These are phyloP conservation scores for Rhinoptilus africanus DNA, from an alignment of 2,113 vertebrate species.

Conservation along the genomic window DNA sequence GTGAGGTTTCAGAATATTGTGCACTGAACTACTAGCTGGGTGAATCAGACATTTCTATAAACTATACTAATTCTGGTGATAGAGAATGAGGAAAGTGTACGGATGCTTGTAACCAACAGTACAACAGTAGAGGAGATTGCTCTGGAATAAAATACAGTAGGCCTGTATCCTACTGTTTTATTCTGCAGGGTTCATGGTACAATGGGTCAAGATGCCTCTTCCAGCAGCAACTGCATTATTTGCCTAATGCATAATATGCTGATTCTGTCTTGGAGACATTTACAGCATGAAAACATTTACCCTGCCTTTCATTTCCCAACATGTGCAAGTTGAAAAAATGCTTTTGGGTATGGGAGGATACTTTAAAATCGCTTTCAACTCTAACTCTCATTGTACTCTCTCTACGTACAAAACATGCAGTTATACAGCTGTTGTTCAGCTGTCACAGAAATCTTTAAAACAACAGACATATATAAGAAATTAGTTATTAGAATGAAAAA, in stretches of 20 bases:
- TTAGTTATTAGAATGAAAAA: background rate
- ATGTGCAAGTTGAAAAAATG: background rate
- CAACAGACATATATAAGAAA: background rate
- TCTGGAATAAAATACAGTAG: background rate
- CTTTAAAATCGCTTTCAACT: background rate
- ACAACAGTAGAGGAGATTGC: background rate
- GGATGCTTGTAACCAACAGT: background rate
- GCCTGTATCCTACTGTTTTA: background rate
- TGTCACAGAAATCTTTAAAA: background rate
- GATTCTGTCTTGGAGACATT: background rate
- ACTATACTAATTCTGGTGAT: background rate
- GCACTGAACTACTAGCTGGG: background rate
- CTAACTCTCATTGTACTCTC: background rate
- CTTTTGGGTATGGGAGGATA: accelerated
- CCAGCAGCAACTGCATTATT: background rate
- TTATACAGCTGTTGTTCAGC: background rate
- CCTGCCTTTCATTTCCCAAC: background rate
- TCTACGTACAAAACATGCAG: background rate
- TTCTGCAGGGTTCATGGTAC: background rate
- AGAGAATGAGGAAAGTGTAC: background rate
- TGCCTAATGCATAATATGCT: background rate
- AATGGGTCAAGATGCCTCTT: background rate
- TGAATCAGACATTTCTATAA: background rate
- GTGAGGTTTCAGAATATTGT: background rate
- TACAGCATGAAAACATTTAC: background rate